phyloP scores from a whole-genome alignment of 30 jellyfish, hydroid and myxozoan genomes.

The Aurelia sp. region DNA sequence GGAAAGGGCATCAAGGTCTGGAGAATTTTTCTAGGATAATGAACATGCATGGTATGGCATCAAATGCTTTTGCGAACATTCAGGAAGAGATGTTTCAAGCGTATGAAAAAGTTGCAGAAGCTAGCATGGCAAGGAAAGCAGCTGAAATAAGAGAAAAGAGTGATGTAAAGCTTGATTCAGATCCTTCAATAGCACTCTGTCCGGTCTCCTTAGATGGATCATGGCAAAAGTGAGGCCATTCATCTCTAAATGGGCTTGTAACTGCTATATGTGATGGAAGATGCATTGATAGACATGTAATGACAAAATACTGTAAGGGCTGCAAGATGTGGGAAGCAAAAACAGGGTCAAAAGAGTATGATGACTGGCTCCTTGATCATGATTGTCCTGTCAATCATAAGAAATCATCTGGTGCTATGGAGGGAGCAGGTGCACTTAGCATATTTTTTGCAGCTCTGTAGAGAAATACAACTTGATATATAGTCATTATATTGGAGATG shows the following conservation, averaged over 20 bases:
- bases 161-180: neutral
- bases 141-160: neutral
- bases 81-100: conserved; percentile 14
- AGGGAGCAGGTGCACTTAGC: conserved; percentile 43
- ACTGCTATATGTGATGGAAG: conserved; percentile 3
- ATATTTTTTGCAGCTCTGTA: conserved; percentile 45
- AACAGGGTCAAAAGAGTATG: conserved; percentile 11
- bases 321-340: no score
- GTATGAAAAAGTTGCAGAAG: conserved; percentile 23
- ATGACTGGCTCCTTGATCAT: conserved; percentile 40
- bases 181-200: conserved; percentile 19
- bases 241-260: conserved; percentile 9
- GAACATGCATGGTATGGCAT: conserved; percentile 12
- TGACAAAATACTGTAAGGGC: neutral
- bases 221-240: conserved; percentile 36
- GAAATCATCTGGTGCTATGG: conserved; percentile 60
- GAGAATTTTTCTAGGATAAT: conserved; percentile 11
- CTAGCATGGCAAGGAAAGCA: conserved; percentile 18
- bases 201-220: conserved; percentile 12
- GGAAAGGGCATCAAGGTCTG: conserved; percentile 33
- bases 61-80: neutral
- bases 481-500: conserved; percentile 31
- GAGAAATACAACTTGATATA: conserved; percentile 14
- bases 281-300: conserved; percentile 17
- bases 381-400: conserved; percentile 30